Evolutionary conservation across 2,888 invertebrate species (phyloP).

Genomic region (Andrena flavipes): DNA sequence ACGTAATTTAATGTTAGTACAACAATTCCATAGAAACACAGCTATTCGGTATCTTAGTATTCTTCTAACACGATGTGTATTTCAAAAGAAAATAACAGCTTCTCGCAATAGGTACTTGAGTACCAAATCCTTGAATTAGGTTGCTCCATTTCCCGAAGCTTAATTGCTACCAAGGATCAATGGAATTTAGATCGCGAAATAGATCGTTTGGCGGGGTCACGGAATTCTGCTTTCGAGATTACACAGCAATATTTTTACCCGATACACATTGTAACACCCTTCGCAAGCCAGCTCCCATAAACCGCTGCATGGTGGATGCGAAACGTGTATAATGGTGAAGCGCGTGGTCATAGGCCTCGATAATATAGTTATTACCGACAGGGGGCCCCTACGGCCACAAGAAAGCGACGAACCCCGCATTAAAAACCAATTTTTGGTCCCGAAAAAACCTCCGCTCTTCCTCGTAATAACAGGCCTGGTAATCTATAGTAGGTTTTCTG

Average conservation of each 20-base stretch:
- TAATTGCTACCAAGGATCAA: constrained; percentile 9
- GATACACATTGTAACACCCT: constrained; percentile 58
- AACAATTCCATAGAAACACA: no score
- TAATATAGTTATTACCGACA: constrained; percentile 84
- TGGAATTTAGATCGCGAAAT: not conserved
- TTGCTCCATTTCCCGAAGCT: not conserved
- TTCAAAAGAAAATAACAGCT: not conserved
- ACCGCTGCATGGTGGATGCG: constrained; percentile 15
- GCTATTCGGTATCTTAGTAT: no score
- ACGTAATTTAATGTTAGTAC: no score
- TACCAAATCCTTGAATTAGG: no score
- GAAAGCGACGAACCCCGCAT: constrained; percentile 83
- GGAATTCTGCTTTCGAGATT: constrained; percentile 22
- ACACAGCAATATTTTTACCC: constrained; percentile 37
- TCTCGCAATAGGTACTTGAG: not conserved
- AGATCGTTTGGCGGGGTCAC: constrained; percentile 4
- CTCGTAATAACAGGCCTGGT: constrained; percentile 83
- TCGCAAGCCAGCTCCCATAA: constrained; percentile 39
- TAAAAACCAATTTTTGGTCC: constrained; percentile 84
- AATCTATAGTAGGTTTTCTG: constrained; percentile 85
- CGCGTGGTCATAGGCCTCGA: constrained; percentile 79
- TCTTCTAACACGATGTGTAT: no score
- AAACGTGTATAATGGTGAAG: constrained; percentile 50
- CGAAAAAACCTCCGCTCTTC: constrained; percentile 82
- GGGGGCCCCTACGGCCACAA: constrained; percentile 76